phyloP scores from a whole-genome alignment of 2,888 invertebrate species.

The Linyphia triangularis region DNA sequence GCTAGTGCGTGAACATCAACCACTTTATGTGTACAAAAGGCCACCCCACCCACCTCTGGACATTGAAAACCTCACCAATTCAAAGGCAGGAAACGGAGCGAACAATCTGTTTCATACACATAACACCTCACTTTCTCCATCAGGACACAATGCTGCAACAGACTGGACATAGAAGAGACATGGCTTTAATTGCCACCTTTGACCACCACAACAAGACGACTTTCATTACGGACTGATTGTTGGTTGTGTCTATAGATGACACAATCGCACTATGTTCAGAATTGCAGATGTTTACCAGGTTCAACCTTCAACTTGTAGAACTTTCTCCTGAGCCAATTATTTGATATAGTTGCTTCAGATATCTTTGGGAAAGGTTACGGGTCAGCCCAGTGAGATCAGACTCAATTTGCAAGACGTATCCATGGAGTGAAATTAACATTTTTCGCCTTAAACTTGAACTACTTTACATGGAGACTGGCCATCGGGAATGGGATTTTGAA shows the following conservation, averaged over 20 bases:
- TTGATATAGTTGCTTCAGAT: neutral
- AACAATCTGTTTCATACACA: slow-evolving; percentile 26
- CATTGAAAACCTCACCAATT: slow-evolving; percentile 34
- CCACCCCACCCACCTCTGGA: slow-evolving; percentile 43
- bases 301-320: slow-evolving; percentile 31
- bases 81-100: slow-evolving; percentile 60
- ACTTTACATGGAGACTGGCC: neutral
- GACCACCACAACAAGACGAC: neutral
- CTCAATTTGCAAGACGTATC: too few relatives aligned
- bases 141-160: neutral
- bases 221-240: slow-evolving; percentile 5
- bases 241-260: neutral
- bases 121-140: slow-evolving; percentile 52
- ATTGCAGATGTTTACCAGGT: neutral
- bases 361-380: neutral
- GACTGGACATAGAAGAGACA: neutral
- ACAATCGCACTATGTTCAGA: neutral
- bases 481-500: neutral
- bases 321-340: neutral
- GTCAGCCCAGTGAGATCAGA: neutral
- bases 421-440: neutral
- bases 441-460: neutral
- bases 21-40: slow-evolving; percentile 52
- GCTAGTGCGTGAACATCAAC: slow-evolving; percentile 61
- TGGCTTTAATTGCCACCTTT: slow-evolving; percentile 37